Base-by-base conservation (phyloP, 1,140 invertebrate species). In the Drosophila melanica region DNA sequence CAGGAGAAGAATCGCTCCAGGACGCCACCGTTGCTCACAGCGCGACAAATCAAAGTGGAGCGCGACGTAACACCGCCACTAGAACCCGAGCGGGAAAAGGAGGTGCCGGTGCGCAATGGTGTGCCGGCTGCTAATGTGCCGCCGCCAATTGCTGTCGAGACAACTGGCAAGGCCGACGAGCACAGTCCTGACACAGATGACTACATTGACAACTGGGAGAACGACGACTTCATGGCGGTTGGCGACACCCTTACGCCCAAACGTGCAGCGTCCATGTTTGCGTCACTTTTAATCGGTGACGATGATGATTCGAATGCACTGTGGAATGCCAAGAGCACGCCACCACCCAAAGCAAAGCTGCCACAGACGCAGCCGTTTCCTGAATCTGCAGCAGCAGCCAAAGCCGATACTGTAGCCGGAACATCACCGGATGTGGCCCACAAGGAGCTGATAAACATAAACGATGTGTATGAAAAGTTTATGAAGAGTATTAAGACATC, bases 141-240 rank as follows among this genome's bases (percentile, higher is more conserved):
- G 0, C 41, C 14, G 6, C 4, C 37, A 4, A 11, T 11, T 8
- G 4, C n/a, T 4, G 0, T n/a, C 5, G 23, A 30, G 1, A 12
- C 41, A 4, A 8, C 23, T 16, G n/a, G 14, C 41, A 58, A 45
- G 33, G 37, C 16, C n/a, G 27, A 66, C 39, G 81, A 81, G 16
- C 71, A 81, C 7, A 92, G 90, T 55, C 90, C 90, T 0, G 90
- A 92, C 50, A 92, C 90, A 0, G 90, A 92, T 64, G 90, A 92
- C 60, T 92, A 92, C 35, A 85, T 91, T 9, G 90, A 91, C 48
- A 92, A 91, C 75, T 92, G 90, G 90, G 90, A 92, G 51, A 90
- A 92, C 44, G 90, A 91, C 42, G 90, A 91, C 30, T 90, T 79
- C 0, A 58, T 75, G 54, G 63, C 66, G 5, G 65, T 62, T 6